A percentile compares a stretch with the other conserved stretches of the same genome.
These are phyloP conservation scores for Drosophila hamatofila DNA, from an alignment of 2,888 invertebrate species.

Conservation along the genomic window DNA sequence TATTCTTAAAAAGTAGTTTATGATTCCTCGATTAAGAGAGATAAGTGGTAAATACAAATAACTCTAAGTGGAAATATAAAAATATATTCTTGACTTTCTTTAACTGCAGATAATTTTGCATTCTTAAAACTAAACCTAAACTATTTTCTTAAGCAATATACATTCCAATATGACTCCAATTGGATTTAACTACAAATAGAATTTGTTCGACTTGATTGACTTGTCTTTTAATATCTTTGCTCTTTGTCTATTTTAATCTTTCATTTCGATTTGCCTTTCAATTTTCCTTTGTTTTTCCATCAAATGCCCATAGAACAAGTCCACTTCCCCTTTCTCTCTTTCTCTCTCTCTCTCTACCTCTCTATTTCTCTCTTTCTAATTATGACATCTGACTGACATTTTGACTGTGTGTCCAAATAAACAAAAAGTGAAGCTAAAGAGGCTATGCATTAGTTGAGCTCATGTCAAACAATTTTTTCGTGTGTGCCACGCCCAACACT, in stretches of 20 bases:
- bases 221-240: neutral
- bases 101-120: no score
- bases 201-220: slow-evolving; percentile 11
- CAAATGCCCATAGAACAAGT: slow-evolving; percentile 27
- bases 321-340: neutral
- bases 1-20: no score
- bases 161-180: neutral
- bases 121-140: no score
- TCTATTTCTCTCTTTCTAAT: slow-evolving; percentile 17
- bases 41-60: neutral
- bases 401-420: slow-evolving; percentile 52
- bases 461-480: slow-evolving; percentile 18
- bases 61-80: neutral
- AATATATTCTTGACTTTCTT: neutral
- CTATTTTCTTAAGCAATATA: no score
- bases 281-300: slow-evolving; percentile 37
- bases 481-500: slow-evolving; percentile 21
- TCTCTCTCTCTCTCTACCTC: neutral
- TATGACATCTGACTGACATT: slow-evolving; percentile 63
- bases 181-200: neutral
- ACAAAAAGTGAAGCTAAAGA: slow-evolving; percentile 26
- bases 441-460: slow-evolving; percentile 43
- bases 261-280: slow-evolving; percentile 23
- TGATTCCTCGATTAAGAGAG: neutral
- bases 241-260: neutral